Conservation (phyloP, 1,140 invertebrate species). For the Drosophila pseudoananassae region DNA sequence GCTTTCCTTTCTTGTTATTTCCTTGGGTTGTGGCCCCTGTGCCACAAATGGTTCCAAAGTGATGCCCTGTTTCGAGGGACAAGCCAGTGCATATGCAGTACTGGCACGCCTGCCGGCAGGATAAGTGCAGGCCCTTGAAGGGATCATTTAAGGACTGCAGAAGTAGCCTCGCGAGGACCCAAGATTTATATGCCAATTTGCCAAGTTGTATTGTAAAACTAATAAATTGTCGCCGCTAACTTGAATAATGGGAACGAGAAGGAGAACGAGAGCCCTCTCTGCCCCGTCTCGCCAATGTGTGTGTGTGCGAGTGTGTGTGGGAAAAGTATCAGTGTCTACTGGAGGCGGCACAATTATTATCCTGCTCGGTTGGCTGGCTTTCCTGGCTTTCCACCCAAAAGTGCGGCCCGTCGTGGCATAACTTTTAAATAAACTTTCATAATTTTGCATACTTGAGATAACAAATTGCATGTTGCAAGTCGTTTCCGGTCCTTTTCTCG, state of each 20-base stretch:
- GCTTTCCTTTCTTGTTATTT: too few relatives aligned
- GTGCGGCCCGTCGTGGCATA: slow-evolving; percentile 64
- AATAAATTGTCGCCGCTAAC: slow-evolving; percentile 77
- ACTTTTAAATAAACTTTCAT: slow-evolving; percentile 81
- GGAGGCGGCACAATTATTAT: slow-evolving; percentile 72
- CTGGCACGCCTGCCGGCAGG: not conserved
- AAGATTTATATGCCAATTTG: slow-evolving; percentile 77
- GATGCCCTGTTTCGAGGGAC: too few relatives aligned
- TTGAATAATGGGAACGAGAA: slow-evolving; percentile 61
- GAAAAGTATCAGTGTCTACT: slow-evolving; percentile 31
- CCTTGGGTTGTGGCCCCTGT: too few relatives aligned
- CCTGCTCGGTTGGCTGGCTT: slow-evolving; percentile 58
- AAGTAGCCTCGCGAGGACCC: slow-evolving; percentile 29
- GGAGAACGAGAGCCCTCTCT: slow-evolving; percentile 5
- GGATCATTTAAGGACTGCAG: slow-evolving; percentile 13
- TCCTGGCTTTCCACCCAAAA: slow-evolving; percentile 51
- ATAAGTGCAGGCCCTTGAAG: not conserved
- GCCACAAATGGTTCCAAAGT: too few relatives aligned
- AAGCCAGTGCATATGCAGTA: too few relatives aligned
- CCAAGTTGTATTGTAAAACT: slow-evolving; percentile 79
- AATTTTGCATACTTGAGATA: slow-evolving; percentile 81
- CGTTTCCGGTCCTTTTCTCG: slow-evolving; percentile 41
- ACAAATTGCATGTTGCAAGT: slow-evolving; percentile 77
- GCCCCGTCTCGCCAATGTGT: slow-evolving; percentile 1
- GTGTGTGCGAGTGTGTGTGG: slow-evolving; percentile 20